Evolutionary conservation across 2,888 invertebrate species (phyloP).

Genomic region (Apodemia zela): DNA sequence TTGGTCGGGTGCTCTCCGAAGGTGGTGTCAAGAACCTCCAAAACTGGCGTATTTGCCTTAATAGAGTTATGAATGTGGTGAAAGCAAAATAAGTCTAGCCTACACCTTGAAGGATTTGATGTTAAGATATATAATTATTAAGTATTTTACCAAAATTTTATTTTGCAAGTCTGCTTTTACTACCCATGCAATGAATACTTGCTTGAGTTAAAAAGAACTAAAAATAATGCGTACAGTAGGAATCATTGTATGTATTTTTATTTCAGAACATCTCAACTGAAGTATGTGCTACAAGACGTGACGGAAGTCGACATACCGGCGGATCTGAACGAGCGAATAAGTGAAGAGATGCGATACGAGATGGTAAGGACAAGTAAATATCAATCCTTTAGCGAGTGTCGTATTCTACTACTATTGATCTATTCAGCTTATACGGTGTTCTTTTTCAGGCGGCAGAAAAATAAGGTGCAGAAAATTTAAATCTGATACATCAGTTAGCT

Average conservation of each 20-base stretch:
- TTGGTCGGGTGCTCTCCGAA: no score
- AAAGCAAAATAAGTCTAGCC: no score
- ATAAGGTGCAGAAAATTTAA: conserved; percentile 71
- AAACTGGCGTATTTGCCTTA: no score
- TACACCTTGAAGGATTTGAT: no score
- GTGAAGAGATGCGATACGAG: conserved; percentile 96
- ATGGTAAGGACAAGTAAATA: conserved; percentile 84
- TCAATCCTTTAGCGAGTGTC: conserved; percentile 39
- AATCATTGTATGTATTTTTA: not conserved
- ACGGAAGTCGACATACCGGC: conserved; percentile 95
- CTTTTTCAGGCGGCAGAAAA: conserved; percentile 74
- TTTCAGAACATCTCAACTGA: conserved; percentile 88
- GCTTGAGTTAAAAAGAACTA: no score
- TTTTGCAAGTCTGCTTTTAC: no score
- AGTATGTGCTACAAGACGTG: conserved; percentile 93
- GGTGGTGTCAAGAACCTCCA: no score
- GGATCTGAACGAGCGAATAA: conserved; percentile 91
- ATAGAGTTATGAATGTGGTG: no score
- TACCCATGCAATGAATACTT: no score
- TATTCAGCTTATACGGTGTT: not conserved
- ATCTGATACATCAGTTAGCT: conserved; percentile 67
- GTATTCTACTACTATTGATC: not conserved
- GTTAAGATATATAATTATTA: no score
- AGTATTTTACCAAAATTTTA: no score
- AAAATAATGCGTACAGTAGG: no score